Evolutionary conservation across 2,113 vertebrate genomes (phyloP).

Genomic region (Caranx melampygus): DNA sequence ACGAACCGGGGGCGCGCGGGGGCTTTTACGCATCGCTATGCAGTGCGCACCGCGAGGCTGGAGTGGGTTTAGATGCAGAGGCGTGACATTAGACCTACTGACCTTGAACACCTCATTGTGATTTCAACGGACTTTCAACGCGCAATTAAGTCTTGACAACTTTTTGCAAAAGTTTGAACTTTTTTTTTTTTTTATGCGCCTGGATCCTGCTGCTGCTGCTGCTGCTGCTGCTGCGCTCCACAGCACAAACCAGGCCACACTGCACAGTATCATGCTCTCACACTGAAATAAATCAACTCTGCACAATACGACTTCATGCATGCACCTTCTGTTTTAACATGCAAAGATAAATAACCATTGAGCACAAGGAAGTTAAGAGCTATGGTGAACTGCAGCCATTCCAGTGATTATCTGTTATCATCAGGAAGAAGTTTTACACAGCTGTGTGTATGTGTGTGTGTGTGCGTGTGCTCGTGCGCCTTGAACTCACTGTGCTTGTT

Average conservation of each 20-base stretch:
- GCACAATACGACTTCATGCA: neutral
- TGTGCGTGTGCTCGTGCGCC: constrained; percentile 4
- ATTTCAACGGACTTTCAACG: neutral
- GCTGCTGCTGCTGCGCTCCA: constrained; percentile 16
- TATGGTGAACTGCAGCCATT: constrained; percentile 8
- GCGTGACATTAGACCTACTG: neutral
- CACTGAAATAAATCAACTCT: neutral
- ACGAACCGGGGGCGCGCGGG: constrained; percentile 19
- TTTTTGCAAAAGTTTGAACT: neutral
- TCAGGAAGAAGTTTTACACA: constrained; percentile 18
- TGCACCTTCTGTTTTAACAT: neutral
- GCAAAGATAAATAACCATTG: neutral
- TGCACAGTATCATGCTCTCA: neutral
- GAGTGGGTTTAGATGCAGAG: neutral
- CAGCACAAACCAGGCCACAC: constrained; percentile 1
- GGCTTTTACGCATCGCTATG: constrained; percentile 50
- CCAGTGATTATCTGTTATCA: constrained; percentile 42
- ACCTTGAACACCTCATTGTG: neutral
- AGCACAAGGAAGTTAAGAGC: constrained; percentile 28
- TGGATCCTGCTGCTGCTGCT: constrained; percentile 7
- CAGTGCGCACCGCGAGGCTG: constrained; percentile 8
- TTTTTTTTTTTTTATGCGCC: neutral
- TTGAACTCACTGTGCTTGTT: constrained; percentile 37
- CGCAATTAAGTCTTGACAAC: neutral
- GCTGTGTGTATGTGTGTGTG: constrained; percentile 5